Conservation (phyloP, 2,888 invertebrate genomes). For the Tribolium freemani region DNA sequence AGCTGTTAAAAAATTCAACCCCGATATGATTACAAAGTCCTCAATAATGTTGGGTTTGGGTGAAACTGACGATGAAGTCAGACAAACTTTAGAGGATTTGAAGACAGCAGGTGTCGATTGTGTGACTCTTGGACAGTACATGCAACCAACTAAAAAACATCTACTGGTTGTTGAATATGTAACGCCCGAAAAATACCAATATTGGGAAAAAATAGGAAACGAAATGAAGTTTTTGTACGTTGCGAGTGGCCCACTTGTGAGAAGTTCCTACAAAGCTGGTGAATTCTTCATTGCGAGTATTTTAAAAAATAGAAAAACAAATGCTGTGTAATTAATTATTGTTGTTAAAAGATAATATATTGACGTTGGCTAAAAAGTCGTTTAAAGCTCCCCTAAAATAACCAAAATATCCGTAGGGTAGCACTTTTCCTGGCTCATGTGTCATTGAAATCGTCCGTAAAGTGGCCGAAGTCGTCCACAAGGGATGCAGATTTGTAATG, state of each 20-base stretch:
- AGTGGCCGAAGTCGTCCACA: no score
- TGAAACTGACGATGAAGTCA: conserved; percentile 89
- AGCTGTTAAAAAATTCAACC: conserved; percentile 85
- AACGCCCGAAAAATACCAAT: conserved; percentile 91
- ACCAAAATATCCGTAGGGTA: no score
- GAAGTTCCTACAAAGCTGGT: conserved; percentile 98
- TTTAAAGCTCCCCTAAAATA: no score
- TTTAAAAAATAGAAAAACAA: conserved; percentile 74
- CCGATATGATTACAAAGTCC: conserved; percentile 93
- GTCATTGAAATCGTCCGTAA: no score
- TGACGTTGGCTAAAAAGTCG: neutral
- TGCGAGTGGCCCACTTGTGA: conserved; percentile 96
- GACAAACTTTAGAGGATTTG: conserved; percentile 89
- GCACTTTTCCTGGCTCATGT: no score
- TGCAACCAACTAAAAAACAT: conserved; percentile 99
- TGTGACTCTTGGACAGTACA: conserved; percentile 97
- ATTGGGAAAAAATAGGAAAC: conserved; percentile 87
- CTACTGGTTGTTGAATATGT: conserved; percentile 94
- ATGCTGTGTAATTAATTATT: conserved; percentile 40
- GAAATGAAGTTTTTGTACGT: conserved; percentile 95
- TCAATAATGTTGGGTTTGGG: conserved; percentile 98
- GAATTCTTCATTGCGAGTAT: conserved; percentile 91
- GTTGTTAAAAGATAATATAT: neutral
- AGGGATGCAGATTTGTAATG: no score
- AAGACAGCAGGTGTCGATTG: conserved; percentile 90